Evolutionary conservation across 2,797 vertebrate genomes (phyloP), one percentile per base, ranked within the genome.

Genomic region (Danio aesculapii): DNA sequence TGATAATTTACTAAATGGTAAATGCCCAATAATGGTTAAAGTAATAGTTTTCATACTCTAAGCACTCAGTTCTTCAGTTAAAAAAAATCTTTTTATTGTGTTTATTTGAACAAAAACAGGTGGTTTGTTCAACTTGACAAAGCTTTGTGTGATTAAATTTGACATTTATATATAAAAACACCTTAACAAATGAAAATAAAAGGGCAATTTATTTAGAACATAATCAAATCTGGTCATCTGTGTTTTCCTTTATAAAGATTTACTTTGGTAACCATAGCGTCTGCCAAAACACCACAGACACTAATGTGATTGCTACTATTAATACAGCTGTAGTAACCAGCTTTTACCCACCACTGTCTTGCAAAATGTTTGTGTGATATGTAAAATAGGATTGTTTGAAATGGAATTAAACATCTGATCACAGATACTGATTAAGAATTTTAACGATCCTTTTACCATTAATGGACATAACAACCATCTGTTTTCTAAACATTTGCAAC

Each of bases 261-360:
- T 73, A 73, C 71, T 47, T 13, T 59, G 17, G 53, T 73, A 73
- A 73, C 71, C 55, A 59, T 59, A 58, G 71, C 47, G 17, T 73
- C 71, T 73, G 55, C 44, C 71, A 47, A 59, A 73, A 73, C 55
- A 59, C 19, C 71, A 11, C 30, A 47, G 71, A 59, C 71, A 30
- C 44, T 73, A 21, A 73, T 47, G 43, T 59, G 43, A 43, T 59
- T 73, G 71, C 59, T 73, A 10, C 53, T 73, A 58, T 58, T 58
- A 73, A 73, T 73, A 73, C 69, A 59, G 10, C 55, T 58, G 43
- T 73, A 17, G 43, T 46, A 59, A 59, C 71, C 59, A 58, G 43
- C 43, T 59, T 10, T 73, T 73, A 73, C 43, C 13, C 71, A 73
- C 53, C 55, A 30, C 55, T 47, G 43, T 73, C 43, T 58, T 59